These are phyloP conservation scores for Furnarius figulus DNA, from an alignment of 2,113 vertebrate species.

Conservation along the genomic window DNA sequence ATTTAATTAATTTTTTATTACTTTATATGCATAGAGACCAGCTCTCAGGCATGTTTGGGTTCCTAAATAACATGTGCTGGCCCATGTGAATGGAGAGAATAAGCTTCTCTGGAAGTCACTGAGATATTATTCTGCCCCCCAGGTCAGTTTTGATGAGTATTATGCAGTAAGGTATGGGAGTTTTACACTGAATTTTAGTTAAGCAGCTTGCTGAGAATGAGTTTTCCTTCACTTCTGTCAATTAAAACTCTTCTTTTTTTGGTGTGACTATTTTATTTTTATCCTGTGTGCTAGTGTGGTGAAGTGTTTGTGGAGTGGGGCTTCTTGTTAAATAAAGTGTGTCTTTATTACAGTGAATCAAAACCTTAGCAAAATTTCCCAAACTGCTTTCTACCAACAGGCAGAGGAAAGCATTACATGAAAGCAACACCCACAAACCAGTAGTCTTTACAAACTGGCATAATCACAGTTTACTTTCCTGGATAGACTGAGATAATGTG, in stretches of 20 bases:
- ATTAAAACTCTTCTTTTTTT: not conserved
- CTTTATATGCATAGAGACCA: not conserved
- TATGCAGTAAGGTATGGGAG: not conserved
- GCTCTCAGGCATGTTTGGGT: not conserved
- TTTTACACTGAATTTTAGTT: not conserved
- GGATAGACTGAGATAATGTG: not conserved
- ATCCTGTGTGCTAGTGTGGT: not conserved
- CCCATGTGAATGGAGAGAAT: not conserved
- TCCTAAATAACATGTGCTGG: not conserved
- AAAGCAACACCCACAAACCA: not conserved
- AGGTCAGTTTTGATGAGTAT: not conserved
- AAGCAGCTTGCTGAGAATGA: not conserved
- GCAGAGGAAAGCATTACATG: not conserved
- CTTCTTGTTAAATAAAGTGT: not conserved
- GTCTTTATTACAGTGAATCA: not conserved
- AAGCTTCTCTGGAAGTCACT: not conserved
- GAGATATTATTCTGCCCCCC: not conserved
- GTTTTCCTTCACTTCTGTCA: not conserved
- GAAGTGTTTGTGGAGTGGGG: not conserved
- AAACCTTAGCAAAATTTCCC: not conserved
- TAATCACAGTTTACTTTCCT: not conserved
- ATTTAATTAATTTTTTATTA: not conserved
- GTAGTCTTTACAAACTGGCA: conserved; percentile 13
- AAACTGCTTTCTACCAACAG: not conserved
- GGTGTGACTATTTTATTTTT: not conserved